Evolutionary conservation across 2,113 vertebrate genomes (phyloP), one percentile per base, ranked within the genome.

Genomic region (Eretmochelys imbricata): DNA sequence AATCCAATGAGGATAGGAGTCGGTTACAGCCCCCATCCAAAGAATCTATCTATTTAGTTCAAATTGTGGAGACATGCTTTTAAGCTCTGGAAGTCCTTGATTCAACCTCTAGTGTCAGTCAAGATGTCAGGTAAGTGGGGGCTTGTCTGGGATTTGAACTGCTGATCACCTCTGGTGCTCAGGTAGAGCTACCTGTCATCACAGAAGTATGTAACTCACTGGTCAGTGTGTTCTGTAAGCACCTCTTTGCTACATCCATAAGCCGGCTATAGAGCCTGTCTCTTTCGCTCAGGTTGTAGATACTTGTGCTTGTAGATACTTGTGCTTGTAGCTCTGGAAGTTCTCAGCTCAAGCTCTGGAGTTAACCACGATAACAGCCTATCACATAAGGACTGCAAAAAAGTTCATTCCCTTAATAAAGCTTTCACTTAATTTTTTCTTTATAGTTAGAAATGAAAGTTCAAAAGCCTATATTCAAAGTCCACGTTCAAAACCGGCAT

Each of bases 171-270:
- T n/a, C 27, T 1, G 20, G 29, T 24, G n/a, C 17, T 69, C 27
- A 54, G 48, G 38, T 8, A 0, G 0, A 92, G 3, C 50, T 29
- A 4, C 22, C 2, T 20, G 51, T 25, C 51, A 65, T 84, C 49
- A 49, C 2, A 8, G 5, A 2, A 53, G 19, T 1, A 1, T 11
- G 24, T 31, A 86, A 55, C 42, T 72, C 3, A 5, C 27, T 46
- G 25, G 14, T 49, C 13, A 19, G 13, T 0, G 0, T 12, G 38
- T 3, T 46, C 50, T 83, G 2, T 6, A 1, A 53, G 51, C 51
- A 53, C 19, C 51, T 53, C 51, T 53, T 25, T 85, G 2, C 19
- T 54, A 1, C 1, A 89, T 53, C 51, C 51, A 53, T 20, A 4
- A 90, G 42, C 2, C 20, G 1, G 7, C 2, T 55, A 22, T 6